These are phyloP conservation scores for Tympanuchus pallidicinctus DNA, from an alignment of 2,113 vertebrate genomes.

Conservation along the genomic window DNA sequence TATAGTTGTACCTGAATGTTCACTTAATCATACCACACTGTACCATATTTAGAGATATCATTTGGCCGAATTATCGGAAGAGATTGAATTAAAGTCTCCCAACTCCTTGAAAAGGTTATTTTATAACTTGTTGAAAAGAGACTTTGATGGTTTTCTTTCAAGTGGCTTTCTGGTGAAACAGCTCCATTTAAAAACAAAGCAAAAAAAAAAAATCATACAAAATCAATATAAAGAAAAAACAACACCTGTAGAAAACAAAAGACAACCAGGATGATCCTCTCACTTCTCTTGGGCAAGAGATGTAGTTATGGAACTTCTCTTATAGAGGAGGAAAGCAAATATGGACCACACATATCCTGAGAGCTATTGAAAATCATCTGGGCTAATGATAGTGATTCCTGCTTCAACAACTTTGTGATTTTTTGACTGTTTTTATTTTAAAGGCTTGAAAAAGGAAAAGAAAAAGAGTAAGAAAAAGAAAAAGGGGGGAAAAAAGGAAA, in stretches of 20 bases:
- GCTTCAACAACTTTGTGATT: neutral
- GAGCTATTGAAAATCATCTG: neutral
- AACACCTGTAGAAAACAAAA: neutral
- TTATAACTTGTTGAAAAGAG: neutral
- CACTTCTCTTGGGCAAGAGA: neutral
- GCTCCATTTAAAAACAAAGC: neutral
- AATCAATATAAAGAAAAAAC: neutral
- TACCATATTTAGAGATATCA: neutral
- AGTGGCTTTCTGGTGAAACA: neutral
- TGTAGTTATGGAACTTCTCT: neutral
- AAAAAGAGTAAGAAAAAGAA: fast-evolving
- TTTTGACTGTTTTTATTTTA: neutral
- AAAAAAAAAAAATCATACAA: neutral
- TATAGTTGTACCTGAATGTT: neutral
- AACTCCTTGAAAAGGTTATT: neutral
- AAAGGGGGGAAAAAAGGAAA: neutral
- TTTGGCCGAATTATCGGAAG: neutral
- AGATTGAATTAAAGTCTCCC: neutral
- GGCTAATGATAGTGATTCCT: neutral
- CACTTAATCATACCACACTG: neutral
- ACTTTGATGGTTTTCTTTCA: neutral
- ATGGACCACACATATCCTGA: neutral
- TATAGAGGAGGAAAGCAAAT: neutral
- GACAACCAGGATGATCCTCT: neutral
- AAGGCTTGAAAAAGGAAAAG: neutral